Evolutionary conservation across 2,888 invertebrate genomes (phyloP), one percentile per base, ranked within the genome.

Genomic region (Steinernema hermaphroditum): DNA sequence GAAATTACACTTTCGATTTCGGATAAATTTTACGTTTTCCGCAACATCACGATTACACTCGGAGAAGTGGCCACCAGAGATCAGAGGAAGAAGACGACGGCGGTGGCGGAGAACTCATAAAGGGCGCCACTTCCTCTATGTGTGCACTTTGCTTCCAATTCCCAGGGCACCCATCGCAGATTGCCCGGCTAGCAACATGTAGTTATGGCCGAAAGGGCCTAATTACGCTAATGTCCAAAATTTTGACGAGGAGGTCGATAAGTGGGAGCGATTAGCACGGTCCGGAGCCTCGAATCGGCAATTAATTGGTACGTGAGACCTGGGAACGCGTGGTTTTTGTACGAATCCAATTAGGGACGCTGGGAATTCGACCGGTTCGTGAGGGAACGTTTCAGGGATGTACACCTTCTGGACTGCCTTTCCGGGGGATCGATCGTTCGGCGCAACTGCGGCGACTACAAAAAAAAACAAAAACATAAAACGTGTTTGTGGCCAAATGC

Each of bases 81-180:
- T 54, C 54, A 22, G 54, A 19, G 6, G 19, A 49, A 6, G 19
- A 49, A 49, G 49, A 8, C 54, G 27, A 22, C 54, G n/a, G n/a
- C n/a, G n/a, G n/a, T n/a, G n/a, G n/a, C n/a, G n/a, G n/a, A 22
- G 54, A 54, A 54, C 54, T 54, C 54, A 27, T 54, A 54, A 54
- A 54, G 24, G 8, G 54, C 54, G 27, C 49, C 49, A 49, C 54
- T 54, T 54, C 54, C 54, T 54, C 27, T n/a, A 49, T 49, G 49
- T 6, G 54, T 24, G 54, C 54, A 54, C 54, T 54, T 54, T 54
- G 54, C 54, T 54, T 6, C 22, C 54, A 27, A 27, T 4, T 54
- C 54, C 54, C 54, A 22, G 27, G 54, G 27, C 27, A 6, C 54
- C 54, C 54, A 54, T 54, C 54, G 27, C n/a, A 37, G 9, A 41